Conservation (phyloP, 2,113 vertebrate species). For the Cyphomyrus plagiostoma region DNA sequence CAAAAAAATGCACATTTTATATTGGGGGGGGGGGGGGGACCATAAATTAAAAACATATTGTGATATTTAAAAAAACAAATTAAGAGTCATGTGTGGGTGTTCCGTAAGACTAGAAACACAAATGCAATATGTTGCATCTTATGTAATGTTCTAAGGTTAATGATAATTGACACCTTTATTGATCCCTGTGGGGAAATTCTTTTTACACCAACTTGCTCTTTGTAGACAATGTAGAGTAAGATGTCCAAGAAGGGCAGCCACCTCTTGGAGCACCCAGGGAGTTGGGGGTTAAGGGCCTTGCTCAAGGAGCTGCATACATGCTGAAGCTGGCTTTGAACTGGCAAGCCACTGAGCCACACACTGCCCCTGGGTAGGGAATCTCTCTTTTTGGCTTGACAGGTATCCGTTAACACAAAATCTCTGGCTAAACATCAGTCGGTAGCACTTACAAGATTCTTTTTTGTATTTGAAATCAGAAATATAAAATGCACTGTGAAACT, state of each 20-base stretch:
- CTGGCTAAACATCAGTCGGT: not conserved
- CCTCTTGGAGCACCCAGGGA: too few species aligned
- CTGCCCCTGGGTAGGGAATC: not conserved
- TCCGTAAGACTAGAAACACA: not conserved
- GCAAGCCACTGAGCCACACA: too few species aligned
- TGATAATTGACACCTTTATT: too few species aligned
- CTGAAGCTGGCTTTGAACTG: too few species aligned
- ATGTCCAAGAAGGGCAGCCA: too few species aligned
- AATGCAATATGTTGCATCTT: not conserved
- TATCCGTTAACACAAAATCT: not conserved
- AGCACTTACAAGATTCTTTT: not conserved
- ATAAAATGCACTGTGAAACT: not conserved
- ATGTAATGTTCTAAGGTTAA: not conserved
- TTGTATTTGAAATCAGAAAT: not conserved
- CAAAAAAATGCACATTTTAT: not conserved
- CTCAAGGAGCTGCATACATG: too few species aligned
- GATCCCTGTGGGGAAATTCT: not conserved
- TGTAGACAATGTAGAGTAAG: too few species aligned
- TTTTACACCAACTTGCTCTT: not conserved
- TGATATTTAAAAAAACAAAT: not conserved
- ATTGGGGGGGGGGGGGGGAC: not conserved
- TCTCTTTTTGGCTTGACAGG: not conserved
- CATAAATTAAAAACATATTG: not conserved
- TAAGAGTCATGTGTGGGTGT: not conserved
- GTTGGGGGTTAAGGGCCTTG: too few species aligned